Evolutionary conservation across 1,140 invertebrate genomes (phyloP).

Genomic region (Zaprionus davidi): DNA sequence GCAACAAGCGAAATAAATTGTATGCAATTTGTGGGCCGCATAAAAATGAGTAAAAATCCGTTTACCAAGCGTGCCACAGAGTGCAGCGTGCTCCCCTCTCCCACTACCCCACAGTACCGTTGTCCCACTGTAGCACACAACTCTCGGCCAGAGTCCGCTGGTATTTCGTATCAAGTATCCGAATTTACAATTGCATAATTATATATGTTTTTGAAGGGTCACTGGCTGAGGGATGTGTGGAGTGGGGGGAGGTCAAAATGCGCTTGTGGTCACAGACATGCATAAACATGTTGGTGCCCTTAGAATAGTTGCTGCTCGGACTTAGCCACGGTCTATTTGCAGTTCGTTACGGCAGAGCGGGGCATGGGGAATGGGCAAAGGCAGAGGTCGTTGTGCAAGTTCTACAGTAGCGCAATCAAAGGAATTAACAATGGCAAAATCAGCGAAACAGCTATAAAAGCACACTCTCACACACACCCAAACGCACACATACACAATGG

Average conservation of each 20-base stretch:
- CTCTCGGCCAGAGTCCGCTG: not conserved
- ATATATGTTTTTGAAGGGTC: slow-evolving; percentile 40
- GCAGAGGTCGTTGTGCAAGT: slow-evolving; percentile 28
- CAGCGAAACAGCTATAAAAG: slow-evolving; percentile 64
- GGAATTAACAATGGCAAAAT: slow-evolving; percentile 77
- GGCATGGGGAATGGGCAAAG: not conserved
- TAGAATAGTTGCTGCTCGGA: slow-evolving; percentile 17
- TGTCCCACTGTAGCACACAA: not conserved
- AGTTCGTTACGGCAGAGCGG: slow-evolving; percentile 48
- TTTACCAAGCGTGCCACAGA: slow-evolving; percentile 26
- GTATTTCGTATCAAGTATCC: slow-evolving; percentile 28
- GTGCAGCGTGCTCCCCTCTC: not conserved
- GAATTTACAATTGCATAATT: slow-evolving; percentile 66
- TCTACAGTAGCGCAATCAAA: slow-evolving; percentile 51
- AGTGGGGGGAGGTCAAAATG: slow-evolving; percentile 28
- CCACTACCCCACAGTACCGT: not conserved
- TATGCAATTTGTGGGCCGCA: slow-evolving; percentile 75
- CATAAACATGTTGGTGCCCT: slow-evolving; percentile 17
- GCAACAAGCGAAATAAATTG: slow-evolving; percentile 81
- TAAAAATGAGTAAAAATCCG: slow-evolving; percentile 71
- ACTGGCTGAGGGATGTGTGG: not conserved
- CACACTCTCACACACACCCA: not conserved
- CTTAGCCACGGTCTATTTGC: slow-evolving; percentile 48
- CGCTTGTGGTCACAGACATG: slow-evolving; percentile 55
- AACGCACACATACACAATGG: not conserved